phyloP scores from a whole-genome alignment of 2,888 invertebrate genomes.

The Sarcophaga subvicina region DNA sequence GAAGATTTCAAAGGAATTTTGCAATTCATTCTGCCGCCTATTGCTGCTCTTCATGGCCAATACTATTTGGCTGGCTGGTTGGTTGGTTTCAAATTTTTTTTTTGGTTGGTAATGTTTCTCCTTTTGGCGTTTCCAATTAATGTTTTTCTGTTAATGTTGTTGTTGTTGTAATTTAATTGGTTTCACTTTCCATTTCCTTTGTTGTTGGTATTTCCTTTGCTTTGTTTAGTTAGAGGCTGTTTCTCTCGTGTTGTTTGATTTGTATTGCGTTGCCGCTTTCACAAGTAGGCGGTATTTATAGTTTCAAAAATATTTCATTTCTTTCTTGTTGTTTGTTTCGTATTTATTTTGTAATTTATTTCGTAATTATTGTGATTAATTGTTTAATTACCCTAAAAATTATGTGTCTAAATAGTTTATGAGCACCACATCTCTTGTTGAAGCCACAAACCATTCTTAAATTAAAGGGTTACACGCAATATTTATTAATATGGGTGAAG shows the following conservation, averaged over 20 bases:
- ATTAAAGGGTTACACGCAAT: slow-evolving; percentile 46
- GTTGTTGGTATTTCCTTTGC: slow-evolving; percentile 1
- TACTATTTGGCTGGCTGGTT: too few relatives aligned
- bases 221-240: slow-evolving; percentile 24
- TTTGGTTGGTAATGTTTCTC: slow-evolving; percentile 2
- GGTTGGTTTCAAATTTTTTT: too few relatives aligned
- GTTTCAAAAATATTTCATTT: neutral
- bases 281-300: slow-evolving; percentile 49
- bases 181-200: neutral
- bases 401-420: slow-evolving; percentile 46
- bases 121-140: neutral
- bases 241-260: slow-evolving; percentile 11
- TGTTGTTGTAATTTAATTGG: neutral
- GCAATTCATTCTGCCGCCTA: slow-evolving; percentile 4
- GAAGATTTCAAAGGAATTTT: neutral
- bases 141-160: neutral
- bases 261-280: neutral
- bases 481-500: neutral
- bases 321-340: neutral
- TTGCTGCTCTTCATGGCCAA: neutral
- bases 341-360: slow-evolving; percentile 44
- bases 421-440: neutral
- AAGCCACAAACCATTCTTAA: neutral
- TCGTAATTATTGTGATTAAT: slow-evolving; percentile 50
- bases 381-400: slow-evolving; percentile 41